Evolutionary conservation across 2,113 vertebrate genomes (phyloP), one percentile per base, ranked within the genome.

Genomic region (Phyllostomus discolor): DNA sequence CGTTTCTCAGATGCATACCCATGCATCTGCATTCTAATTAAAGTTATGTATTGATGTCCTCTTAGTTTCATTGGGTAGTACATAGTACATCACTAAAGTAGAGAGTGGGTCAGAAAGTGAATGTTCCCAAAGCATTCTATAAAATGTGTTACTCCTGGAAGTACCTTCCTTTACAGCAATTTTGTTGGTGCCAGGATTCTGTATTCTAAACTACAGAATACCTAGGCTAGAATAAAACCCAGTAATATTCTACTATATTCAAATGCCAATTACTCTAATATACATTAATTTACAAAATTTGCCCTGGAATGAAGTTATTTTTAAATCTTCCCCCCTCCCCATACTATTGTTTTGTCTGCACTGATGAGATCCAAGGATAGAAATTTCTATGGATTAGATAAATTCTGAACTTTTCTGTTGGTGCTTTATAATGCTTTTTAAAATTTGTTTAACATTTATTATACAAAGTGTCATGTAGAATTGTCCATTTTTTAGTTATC

Each of bases 11-110:
- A 46, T 46, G 48, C 59, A 10, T 83, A 87, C 73, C 95, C 67
- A 88, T 80, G 67, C 54, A 16, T 31, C 17, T 73, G 22, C 10
- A 93, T 96, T 66, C 83, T 97, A 97, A 98, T 98, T 97, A 97
- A 98, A 98, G 89, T 33, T 86, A 10, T 41, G 20, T 92, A 96
- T 96, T 97, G 95, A 97, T 95, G 64, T 73, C 89, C 38, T 94
- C 46, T 90, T 95, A 52, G 67, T 94, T 98, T 96, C 22, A 10
- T 90, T 98, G 94, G 84, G 52, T 88, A 90, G 70, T 17, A 50
- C 50, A 16, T 52, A 52, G 50, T 75, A 59, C n/a, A 94, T 97
- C 95, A 94, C 70, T 95, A 75, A 95, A 93, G 19, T 7, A 62
- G 16, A 48, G 20, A 92, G 1, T 5, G 64, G 33, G n/a, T 90